Percentiles rank a stretch among this genome's conserved stretches.
phyloP scores from a whole-genome alignment of 2,888 invertebrate genomes.

The Nomada fucata region DNA sequence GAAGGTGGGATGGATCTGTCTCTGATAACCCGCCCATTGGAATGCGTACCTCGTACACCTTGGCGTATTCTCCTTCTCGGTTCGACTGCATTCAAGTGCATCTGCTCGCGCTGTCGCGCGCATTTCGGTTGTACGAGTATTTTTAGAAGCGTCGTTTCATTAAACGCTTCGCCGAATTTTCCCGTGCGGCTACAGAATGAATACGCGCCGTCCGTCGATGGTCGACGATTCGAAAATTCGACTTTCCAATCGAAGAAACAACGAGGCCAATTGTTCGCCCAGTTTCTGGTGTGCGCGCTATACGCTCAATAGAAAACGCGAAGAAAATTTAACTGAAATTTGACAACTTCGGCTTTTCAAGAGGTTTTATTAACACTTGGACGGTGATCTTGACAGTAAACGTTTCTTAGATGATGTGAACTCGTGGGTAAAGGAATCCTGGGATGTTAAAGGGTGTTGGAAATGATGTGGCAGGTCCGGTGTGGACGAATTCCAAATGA shows the following conservation, averaged over 20 bases:
- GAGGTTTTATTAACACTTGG: no score
- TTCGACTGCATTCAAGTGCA: slow-evolving; percentile 67
- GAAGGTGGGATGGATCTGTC: slow-evolving; percentile 82
- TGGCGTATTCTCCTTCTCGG: slow-evolving; percentile 75
- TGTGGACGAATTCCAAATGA: no score
- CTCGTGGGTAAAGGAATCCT: no score
- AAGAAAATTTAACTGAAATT: no score
- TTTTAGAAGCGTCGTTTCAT: slow-evolving; percentile 58
- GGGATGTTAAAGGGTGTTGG: no score
- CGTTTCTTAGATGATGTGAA: no score
- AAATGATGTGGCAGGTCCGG: no score
- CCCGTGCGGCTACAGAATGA: background rate
- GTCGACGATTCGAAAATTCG: background rate
- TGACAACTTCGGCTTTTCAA: no score
- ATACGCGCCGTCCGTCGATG: no score
- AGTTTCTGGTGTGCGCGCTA: no score
- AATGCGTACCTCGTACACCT: slow-evolving; percentile 81
- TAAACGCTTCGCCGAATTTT: slow-evolving; percentile 1
- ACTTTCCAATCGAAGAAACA: slow-evolving; percentile 2
- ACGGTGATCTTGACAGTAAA: no score
- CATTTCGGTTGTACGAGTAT: slow-evolving; percentile 59
- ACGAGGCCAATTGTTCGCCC: background rate
- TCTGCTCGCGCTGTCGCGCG: slow-evolving; percentile 51
- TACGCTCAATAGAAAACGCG: no score
- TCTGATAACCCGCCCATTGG: slow-evolving; percentile 83